These are phyloP conservation scores for Myotis brandtii DNA, from an alignment of 2,113 vertebrate species.

Conservation along the genomic window DNA sequence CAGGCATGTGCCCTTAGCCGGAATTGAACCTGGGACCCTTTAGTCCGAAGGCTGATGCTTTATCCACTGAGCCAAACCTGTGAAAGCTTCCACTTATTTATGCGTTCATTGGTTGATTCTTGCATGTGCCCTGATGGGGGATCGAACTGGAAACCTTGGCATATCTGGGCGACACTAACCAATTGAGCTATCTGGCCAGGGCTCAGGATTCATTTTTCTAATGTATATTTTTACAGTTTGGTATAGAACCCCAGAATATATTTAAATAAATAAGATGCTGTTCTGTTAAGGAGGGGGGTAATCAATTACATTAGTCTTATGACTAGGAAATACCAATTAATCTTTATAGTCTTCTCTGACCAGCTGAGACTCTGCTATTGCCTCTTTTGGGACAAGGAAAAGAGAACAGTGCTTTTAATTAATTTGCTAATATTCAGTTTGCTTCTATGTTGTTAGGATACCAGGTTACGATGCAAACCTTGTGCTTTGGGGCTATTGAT, in stretches of 20 bases:
- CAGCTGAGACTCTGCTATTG: background rate
- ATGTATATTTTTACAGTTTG: constrained; percentile 35
- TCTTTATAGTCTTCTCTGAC: background rate
- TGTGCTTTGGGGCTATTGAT: background rate
- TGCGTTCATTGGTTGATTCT: background rate
- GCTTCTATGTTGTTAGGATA: background rate
- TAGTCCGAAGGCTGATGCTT: no score
- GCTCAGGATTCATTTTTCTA: constrained; percentile 26
- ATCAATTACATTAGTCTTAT: background rate
- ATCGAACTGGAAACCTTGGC: background rate
- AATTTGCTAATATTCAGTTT: constrained; percentile 48
- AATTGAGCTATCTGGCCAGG: background rate
- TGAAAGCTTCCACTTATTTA: background rate
- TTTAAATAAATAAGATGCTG: constrained; percentile 32
- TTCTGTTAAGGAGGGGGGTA: background rate
- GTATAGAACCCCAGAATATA: background rate
- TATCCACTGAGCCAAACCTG: no score
- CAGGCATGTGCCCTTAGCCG: no score
- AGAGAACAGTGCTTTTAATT: background rate
- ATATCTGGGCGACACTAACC: background rate
- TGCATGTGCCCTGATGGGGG: background rate
- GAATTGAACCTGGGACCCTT: no score
- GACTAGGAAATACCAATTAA: background rate
- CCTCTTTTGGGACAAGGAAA: constrained; percentile 39
- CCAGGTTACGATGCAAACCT: constrained; percentile 20